Conservation (phyloP, 2,113 vertebrate species). For the Corythoichthys haematopterus region DNA sequence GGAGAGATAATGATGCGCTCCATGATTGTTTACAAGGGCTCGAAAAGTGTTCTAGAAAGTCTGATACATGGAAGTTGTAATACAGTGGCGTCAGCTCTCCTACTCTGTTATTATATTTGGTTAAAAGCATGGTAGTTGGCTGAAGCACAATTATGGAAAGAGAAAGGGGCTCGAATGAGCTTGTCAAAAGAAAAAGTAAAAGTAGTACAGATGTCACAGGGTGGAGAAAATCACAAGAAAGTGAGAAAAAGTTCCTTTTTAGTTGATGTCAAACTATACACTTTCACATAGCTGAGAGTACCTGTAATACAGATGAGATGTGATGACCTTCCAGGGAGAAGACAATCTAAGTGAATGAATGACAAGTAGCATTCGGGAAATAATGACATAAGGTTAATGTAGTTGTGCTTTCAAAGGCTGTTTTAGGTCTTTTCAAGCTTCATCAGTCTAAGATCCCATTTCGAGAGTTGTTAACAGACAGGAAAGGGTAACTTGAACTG, state of each 20-base stretch:
- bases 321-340: slow-evolving; percentile 53
- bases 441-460: slow-evolving; percentile 23
- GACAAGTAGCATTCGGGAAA: slow-evolving; percentile 56
- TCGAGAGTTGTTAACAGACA: slow-evolving; percentile 54
- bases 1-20: slow-evolving; percentile 58
- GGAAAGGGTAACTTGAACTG: slow-evolving; percentile 61
- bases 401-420: slow-evolving; percentile 32
- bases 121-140: slow-evolving; percentile 16
- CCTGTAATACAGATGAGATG: slow-evolving; percentile 29
- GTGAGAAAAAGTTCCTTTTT: slow-evolving; percentile 39
- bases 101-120: slow-evolving; percentile 13
- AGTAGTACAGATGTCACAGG: slow-evolving; percentile 19
- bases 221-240: slow-evolving; percentile 33
- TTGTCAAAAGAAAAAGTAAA: slow-evolving; percentile 7
- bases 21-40: slow-evolving; percentile 43
- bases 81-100: slow-evolving; percentile 15
- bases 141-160: slow-evolving; percentile 9
- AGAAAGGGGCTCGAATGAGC: slow-evolving; percentile 15
- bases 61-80: slow-evolving; percentile 19
- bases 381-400: slow-evolving; percentile 41
- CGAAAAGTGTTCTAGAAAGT: slow-evolving; percentile 34
- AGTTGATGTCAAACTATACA: slow-evolving; percentile 53
- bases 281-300: slow-evolving; percentile 39
- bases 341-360: slow-evolving; percentile 39
- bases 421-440: slow-evolving; percentile 22